Evolutionary conservation across 2,113 vertebrate genomes (phyloP), one percentile per base, ranked within the genome.

Genomic region (Chaetodon trifascialis): DNA sequence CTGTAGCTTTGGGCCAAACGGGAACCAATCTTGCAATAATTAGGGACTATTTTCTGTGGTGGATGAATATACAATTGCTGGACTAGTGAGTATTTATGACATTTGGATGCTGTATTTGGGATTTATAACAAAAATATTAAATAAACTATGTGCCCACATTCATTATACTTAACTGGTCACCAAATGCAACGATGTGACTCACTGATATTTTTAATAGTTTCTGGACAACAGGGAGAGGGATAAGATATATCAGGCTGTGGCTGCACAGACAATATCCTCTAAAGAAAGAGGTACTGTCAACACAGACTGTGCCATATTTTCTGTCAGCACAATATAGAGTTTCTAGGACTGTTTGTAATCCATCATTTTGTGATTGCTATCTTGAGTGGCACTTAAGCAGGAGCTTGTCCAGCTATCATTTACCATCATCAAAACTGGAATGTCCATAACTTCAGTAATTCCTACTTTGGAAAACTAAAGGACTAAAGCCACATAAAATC

Each of bases 371-470:
- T 71, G 52, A 73, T 78, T 49, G 47, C 59, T 75, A 19, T 77
- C 78, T 75, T 40, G 52, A 78, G 54, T 89, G 76, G 58, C 86
- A 75, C 78, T 79, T 70, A 51, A 77, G 25, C 60, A 14, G 23
- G 51, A 79, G 23, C 52, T 63, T 70, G 54, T 80, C 82, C 84
- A 73, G 70, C 82, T 52, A 40, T 80, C 63, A 66, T 83, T 73
- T 70, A 66, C 16, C 19, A 36, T 82, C 84, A 88, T 78, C 82
- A 60, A 55, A 84, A 72, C 58, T 52, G 65, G 56, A 90, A 87
- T 71, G 87, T 87, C 75, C 85, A 88, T 58, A 84, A 80, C 65
- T 79, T 67, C 49, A 82, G 62, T 79, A 73, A 86, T 74, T 87
- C 80, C 80, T 69, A 34, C 67, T 77, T 69, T 84, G 80, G 78